Conservation (phyloP, 1,140 invertebrate species). For the Drosophila repleta region DNA sequence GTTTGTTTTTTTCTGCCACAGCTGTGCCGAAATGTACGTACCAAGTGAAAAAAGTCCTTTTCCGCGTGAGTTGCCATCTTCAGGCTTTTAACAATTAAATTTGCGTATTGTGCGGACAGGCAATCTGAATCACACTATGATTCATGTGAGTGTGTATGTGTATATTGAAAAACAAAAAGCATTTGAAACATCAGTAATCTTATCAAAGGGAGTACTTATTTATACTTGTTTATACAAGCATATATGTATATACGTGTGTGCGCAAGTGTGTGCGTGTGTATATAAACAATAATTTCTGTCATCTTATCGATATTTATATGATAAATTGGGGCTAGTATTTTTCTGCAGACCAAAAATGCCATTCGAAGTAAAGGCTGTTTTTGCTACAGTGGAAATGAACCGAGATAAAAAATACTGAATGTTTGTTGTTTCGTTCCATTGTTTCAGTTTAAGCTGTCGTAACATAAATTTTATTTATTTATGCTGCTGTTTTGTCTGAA, state of each 20-base stretch:
- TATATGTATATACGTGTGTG: constrained; percentile 21
- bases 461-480: neutral
- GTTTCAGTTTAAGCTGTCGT: neutral
- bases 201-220: constrained; percentile 37
- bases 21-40: constrained; percentile 35
- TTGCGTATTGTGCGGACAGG: constrained; percentile 18
- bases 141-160: constrained; percentile 22
- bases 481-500: neutral
- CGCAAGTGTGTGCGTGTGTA: neutral
- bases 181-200: constrained; percentile 50
- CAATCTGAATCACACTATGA: constrained; percentile 39
- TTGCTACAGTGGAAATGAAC: constrained; percentile 10
- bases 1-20: neutral
- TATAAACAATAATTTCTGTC: constrained; percentile 33
- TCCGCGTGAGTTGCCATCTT: constrained; percentile 46
- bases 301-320: constrained; percentile 13
- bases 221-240: constrained; percentile 39
- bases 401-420: neutral
- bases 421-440: neutral
- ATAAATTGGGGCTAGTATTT: constrained; percentile 8
- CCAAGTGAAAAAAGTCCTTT: constrained; percentile 45
- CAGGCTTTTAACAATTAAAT: constrained; percentile 20
- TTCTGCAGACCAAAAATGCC: neutral
- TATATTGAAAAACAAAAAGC: constrained; percentile 39
- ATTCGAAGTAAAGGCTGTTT: neutral